Percentiles rank a stretch among this genome's conserved stretches.
These are phyloP conservation scores for Fistularia tabacaria DNA, from an alignment of 2,797 vertebrate species.

Conservation along the genomic window DNA sequence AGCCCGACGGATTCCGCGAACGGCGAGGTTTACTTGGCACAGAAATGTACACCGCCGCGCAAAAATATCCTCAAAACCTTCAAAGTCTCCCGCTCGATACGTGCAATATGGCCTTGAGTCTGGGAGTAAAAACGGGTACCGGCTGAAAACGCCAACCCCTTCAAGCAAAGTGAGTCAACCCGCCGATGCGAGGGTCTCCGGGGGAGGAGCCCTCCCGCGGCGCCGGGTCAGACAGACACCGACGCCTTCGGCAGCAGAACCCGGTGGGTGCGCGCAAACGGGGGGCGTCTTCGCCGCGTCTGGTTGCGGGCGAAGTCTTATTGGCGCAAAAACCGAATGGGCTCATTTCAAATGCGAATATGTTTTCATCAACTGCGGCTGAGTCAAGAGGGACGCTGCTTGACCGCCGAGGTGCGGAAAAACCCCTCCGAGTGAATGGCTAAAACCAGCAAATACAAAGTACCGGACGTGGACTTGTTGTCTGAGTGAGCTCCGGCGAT, in stretches of 20 bases:
- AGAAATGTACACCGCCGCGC: conserved; percentile 23
- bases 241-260: conserved; percentile 24
- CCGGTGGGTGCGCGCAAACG: conserved; percentile 8
- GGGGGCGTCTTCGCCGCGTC: too few species aligned
- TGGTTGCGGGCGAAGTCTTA: too few species aligned
- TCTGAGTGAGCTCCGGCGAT: too few species aligned
- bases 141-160: conserved; percentile 41
- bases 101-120: conserved; percentile 34
- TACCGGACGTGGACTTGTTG: too few species aligned
- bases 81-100: conserved; percentile 6
- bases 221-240: conserved; percentile 41
- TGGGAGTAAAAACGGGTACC: conserved; percentile 26
- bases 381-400: too few species aligned
- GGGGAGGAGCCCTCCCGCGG: conserved; percentile 29
- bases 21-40: conserved; percentile 20
- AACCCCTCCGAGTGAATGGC: too few species aligned
- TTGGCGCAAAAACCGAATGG: too few species aligned
- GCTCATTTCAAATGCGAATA: too few species aligned
- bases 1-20: conserved; percentile 39
- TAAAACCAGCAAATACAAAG: too few species aligned
- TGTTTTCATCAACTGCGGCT: too few species aligned
- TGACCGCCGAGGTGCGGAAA: too few species aligned
- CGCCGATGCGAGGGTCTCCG: conserved; percentile 26
- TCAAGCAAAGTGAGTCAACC: conserved; percentile 56
- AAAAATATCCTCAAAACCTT: conserved; percentile 7